Evolutionary conservation across 2,797 vertebrate genomes (phyloP).

Genomic region (Taenioides sp.): DNA sequence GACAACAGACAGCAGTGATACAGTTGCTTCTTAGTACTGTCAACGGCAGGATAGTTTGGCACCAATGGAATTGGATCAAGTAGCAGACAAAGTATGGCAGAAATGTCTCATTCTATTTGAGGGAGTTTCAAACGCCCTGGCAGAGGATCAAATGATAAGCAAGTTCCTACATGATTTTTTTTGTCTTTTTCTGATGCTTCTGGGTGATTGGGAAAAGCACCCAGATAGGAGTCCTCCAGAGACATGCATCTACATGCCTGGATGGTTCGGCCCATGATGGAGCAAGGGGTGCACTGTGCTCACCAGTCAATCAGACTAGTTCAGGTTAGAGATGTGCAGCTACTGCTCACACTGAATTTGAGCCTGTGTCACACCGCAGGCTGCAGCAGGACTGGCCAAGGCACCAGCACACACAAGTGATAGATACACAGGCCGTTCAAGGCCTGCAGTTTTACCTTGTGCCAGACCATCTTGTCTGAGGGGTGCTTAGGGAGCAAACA

Average conservation of each 20-base stretch:
- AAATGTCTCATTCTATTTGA: constrained; percentile 61
- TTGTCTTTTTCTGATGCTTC: background rate
- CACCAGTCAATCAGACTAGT: constrained; percentile 58
- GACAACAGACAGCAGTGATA: constrained; percentile 44
- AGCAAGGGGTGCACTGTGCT: constrained; percentile 45
- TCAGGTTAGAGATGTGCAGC: constrained; percentile 77
- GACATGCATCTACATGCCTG: constrained; percentile 79
- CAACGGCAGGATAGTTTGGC: constrained; percentile 54
- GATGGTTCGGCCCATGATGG: constrained; percentile 34
- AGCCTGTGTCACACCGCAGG: constrained; percentile 50
- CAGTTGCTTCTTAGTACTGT: constrained; percentile 78
- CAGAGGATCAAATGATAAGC: constrained; percentile 40
- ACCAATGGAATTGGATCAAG: constrained; percentile 58
- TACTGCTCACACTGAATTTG: constrained; percentile 27
- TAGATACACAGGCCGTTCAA: constrained; percentile 70
- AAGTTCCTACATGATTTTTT: background rate
- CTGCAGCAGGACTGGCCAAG: constrained; percentile 62
- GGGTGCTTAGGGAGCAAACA: constrained; percentile 29
- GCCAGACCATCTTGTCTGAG: constrained; percentile 41
- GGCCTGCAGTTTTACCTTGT: constrained; percentile 58
- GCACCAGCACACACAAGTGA: constrained; percentile 36
- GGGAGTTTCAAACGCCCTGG: constrained; percentile 55
- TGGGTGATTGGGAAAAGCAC: constrained; percentile 19
- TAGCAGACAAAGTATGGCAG: constrained; percentile 65
- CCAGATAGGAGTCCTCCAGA: constrained; percentile 63